A percentile compares a stretch with the other conserved stretches of the same genome.
Conservation (phyloP, 1,140 invertebrate genomes). For the Drosophila cardini region DNA sequence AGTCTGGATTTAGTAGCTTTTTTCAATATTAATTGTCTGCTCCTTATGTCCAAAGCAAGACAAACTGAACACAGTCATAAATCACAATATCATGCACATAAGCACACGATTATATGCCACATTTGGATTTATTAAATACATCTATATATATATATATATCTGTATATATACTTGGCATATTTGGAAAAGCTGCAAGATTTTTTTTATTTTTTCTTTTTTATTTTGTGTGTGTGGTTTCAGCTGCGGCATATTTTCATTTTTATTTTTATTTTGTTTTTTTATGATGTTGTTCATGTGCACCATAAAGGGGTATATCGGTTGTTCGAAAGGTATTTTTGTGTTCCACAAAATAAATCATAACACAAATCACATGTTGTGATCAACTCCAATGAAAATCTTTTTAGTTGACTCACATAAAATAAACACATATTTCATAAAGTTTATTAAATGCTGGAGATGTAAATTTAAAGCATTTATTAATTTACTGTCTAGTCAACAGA, state of each 20-base stretch:
- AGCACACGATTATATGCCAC: constrained; percentile 56
- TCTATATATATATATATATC: constrained; percentile 12
- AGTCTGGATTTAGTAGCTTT: constrained; percentile 80
- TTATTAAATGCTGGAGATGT: background rate
- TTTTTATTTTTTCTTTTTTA: constrained; percentile 14
- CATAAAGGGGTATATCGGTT: constrained; percentile 31
- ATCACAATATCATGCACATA: constrained; percentile 72
- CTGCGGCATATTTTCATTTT: constrained; percentile 26
- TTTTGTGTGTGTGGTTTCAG: constrained; percentile 34
- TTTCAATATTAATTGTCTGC: constrained; percentile 79
- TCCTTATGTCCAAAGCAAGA: constrained; percentile 54
- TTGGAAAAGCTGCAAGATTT: constrained; percentile 36
- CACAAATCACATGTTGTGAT: background rate
- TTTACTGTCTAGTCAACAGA: no score
- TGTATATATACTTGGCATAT: constrained; percentile 35
- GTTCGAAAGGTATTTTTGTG: constrained; percentile 13
- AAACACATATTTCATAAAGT: background rate
- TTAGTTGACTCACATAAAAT: background rate
- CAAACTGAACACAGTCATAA: constrained; percentile 53
- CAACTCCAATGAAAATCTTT: background rate
- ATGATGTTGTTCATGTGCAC: constrained; percentile 20
- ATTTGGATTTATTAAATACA: constrained; percentile 68
- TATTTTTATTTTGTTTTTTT: constrained; percentile 30
- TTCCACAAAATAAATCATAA: constrained; percentile 1
- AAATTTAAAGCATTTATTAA: background rate